Evolutionary conservation across 2,797 vertebrate species (phyloP), one percentile per base, ranked within the genome.

Genomic region (Dromococcyx pavoninus): DNA sequence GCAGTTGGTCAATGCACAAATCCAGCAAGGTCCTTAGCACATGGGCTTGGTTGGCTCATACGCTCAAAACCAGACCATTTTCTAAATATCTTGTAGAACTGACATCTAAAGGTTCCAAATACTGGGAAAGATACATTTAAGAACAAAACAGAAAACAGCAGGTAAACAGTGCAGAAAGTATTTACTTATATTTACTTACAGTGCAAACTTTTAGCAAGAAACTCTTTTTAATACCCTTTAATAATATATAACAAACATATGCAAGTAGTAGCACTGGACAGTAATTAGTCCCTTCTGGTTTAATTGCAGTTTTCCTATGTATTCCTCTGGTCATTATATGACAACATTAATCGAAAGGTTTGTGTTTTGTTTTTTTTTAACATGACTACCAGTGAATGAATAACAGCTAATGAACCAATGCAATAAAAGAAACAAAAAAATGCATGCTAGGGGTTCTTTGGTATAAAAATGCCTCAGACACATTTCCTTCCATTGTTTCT

Each of bases 401-500:
- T n/a, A 56, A 53, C 44, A 66, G 51, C 72, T 25, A 81, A 46
- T 1, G 7, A 93, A 93, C 85, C 51, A 92, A 91, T 27, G 32
- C 46, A 60, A 46, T 32, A 43, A 65, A 87, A 70, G 25, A 51
- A 86, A 77, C 6, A 71, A 86, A 57, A 25, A 89, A 89, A 70
- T 0, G 62, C 50, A 78, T 57, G 51, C 6, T 12, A 33, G 60
- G 13, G 6, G 7, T 46, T 79, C 73, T 64, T 80, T 66, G 30
- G 13, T 76, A 6, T 66, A 93, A 62, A 75, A 90, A 57, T 10
- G 53, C 61, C 75, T 71, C 69, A 67, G 82, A 83, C 75, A 88
- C 62, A 77, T 72, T 95, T 96, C 93, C 88, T 93, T 51, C 61
- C 69, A 93, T 92, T 95, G 92, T 95, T 91, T 35, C 71, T 75